These are phyloP conservation scores for Microctonus aethiopoides DNA, from an alignment of 2,888 invertebrate species.

Conservation along the genomic window DNA sequence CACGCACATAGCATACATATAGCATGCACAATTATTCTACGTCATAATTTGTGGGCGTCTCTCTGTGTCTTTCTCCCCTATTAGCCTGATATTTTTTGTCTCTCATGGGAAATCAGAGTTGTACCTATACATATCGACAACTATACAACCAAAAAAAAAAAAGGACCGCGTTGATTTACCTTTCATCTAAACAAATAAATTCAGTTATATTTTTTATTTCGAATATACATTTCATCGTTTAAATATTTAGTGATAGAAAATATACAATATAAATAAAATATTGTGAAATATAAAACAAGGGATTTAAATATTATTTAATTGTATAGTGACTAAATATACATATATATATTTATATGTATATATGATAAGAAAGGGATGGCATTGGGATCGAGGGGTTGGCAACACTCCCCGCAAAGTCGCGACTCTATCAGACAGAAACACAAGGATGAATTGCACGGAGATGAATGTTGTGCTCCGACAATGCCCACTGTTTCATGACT, in stretches of 20 bases:
- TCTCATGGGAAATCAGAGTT: constrained; percentile 7
- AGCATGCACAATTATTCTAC: neutral
- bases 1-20: neutral
- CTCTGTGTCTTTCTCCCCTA: neutral
- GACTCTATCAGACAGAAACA: constrained; percentile 34
- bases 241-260: neutral
- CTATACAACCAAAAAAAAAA: neutral
- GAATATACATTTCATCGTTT: neutral
- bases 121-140: neutral
- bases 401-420: constrained; percentile 46
- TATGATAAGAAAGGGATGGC: neutral
- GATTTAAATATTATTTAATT: neutral
- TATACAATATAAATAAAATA: neutral
- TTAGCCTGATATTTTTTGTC: neutral
- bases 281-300: neutral
- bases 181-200: neutral
- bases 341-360: neutral
- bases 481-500: constrained; percentile 49
- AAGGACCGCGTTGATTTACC: neutral
- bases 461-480: constrained; percentile 56
- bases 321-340: neutral
- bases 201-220: neutral
- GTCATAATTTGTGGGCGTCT: neutral
- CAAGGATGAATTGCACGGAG: constrained; percentile 45
- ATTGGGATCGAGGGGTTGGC: constrained; percentile 27